Evolutionary conservation across 2,113 vertebrate genomes (phyloP), one percentile per base, ranked within the genome.

Genomic region (Megaleporinus macrocephalus): DNA sequence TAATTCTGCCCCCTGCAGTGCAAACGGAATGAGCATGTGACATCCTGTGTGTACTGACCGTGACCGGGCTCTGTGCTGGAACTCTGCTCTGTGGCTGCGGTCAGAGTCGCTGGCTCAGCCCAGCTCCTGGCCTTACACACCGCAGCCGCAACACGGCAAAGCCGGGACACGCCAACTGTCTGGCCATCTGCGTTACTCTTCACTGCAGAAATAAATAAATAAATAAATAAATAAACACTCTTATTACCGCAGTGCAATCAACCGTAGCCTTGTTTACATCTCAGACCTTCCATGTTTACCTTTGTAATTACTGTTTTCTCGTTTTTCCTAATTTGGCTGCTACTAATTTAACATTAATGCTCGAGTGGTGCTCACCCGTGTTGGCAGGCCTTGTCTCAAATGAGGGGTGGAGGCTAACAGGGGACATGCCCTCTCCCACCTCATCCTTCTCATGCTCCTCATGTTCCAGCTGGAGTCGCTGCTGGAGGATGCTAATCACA

Each of bases 401-500:
- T 22, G 80, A 76, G 41, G 29, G 73, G 0, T 89, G 83, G 0
- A 91, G 92, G 89, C 88, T 89, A 88, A 97, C 78, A 9, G 95
- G 96, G 1, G 96, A 95, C 81, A 97, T 95, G 29, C 93, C 92
- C 70, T 92, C 95, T 22, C 91, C 87, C 61, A 89, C 88, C 79
- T 93, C 96, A 89, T 89, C 90, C 27, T 95, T 82, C 16, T 75
- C 73, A 15, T 49, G 95, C 27, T 95, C 79, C 16, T 75, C 73
- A 15, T 49, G 95, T 27, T 98, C 97, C 80, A 91, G 94, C 16
- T 91, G 92, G 0, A 96, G 96, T 57, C 96, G 95, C 80, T 98
- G 97, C 87, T 98, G 96, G 55, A 99, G 92, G 16, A 98, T 95
- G 87, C 95, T 97, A 86, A 99, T 98, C 86, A 98, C 92, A 0